These are phyloP conservation scores for Glyphotaelius pellucidus DNA, from an alignment of 2,888 invertebrate species.

Conservation along the genomic window DNA sequence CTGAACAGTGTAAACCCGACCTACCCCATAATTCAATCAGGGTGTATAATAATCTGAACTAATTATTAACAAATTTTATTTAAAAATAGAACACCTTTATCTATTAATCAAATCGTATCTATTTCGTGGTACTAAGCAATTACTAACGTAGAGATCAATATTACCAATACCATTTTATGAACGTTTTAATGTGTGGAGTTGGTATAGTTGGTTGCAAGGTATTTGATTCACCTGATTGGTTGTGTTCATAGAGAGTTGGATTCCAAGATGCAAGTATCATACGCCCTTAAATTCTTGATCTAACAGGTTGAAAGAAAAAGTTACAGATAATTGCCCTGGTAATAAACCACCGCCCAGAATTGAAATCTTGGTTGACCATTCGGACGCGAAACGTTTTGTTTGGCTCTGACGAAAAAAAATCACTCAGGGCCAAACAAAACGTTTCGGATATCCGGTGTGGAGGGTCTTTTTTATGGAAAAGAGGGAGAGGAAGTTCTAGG, in stretches of 20 bases:
- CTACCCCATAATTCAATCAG: not conserved
- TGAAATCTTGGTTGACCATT: no score
- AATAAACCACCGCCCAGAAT: no score
- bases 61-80: not conserved
- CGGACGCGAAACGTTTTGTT: no score
- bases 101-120: no score
- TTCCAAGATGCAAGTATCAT: not conserved
- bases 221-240: not conserved
- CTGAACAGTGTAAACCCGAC: not conserved
- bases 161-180: not conserved
- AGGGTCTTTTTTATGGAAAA: no score
- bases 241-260: not conserved
- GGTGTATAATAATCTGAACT: not conserved
- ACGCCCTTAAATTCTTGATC: no score
- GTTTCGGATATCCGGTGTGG: no score
- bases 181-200: not conserved
- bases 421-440: no score
- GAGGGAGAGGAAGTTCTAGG: no score
- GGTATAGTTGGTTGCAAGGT: not conserved
- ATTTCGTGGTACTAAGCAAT: not conserved
- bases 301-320: no score
- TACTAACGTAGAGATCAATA: not conserved
- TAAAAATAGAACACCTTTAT: not conserved
- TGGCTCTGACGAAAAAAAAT: no score
- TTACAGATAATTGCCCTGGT: no score